Conservation (phyloP, 2,113 vertebrate genomes). For the Amblyopsis rosae region DNA sequence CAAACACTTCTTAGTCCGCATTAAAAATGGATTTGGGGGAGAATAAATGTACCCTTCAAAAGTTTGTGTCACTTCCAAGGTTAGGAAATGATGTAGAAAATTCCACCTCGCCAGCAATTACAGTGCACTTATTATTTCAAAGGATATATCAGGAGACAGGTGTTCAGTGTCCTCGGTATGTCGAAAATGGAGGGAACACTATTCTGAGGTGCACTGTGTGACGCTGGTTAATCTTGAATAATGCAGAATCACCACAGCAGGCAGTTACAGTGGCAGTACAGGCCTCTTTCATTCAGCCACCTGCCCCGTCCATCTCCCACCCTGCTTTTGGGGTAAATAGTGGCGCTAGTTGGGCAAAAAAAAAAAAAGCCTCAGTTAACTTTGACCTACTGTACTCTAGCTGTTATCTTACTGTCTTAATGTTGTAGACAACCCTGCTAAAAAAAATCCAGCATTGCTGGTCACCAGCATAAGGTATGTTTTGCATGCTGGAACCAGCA, state of each 20-base stretch:
- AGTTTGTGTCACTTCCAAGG: constrained; percentile 78
- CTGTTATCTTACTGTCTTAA: neutral
- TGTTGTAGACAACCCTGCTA: neutral
- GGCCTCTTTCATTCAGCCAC: constrained; percentile 66
- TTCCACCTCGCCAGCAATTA: constrained; percentile 76
- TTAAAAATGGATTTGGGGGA: constrained; percentile 76
- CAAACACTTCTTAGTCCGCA: constrained; percentile 72
- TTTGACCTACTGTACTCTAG: neutral
- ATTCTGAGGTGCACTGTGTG: constrained; percentile 63
- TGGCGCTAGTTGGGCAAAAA: constrained; percentile 48
- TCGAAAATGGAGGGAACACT: constrained; percentile 67
- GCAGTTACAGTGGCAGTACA: constrained; percentile 67
- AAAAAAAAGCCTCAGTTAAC: constrained; percentile 35
- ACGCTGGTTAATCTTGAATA: constrained; percentile 77
- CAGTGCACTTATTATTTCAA: constrained; percentile 75
- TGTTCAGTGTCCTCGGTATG: constrained; percentile 69
- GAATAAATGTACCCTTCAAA: constrained; percentile 73
- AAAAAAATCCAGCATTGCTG: too few relatives aligned
- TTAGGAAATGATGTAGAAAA: constrained; percentile 76
- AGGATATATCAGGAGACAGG: constrained; percentile 78
- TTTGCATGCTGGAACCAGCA: too few relatives aligned
- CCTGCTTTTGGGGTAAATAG: constrained; percentile 72
- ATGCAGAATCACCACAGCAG: constrained; percentile 78
- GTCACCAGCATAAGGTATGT: too few relatives aligned
- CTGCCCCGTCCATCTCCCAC: constrained; percentile 51